These are phyloP conservation scores for Sander vitreus DNA, from an alignment of 2,113 vertebrate species.

Conservation along the genomic window DNA sequence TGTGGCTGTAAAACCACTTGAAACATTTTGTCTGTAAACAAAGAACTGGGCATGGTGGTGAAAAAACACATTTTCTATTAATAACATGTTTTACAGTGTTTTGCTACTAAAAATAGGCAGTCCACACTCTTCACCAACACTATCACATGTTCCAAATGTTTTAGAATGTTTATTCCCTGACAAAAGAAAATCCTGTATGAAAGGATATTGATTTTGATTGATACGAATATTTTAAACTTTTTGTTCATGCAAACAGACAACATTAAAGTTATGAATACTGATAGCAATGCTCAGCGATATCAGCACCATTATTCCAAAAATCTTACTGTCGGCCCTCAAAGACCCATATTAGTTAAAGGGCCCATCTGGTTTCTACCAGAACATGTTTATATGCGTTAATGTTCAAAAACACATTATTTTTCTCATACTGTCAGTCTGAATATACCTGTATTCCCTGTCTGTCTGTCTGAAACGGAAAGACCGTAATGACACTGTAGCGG, in stretches of 20 bases:
- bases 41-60: neutral
- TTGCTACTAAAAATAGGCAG: neutral
- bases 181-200: neutral
- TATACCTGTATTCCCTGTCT: too few species aligned
- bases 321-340: neutral
- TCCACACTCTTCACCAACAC: neutral
- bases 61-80: conserved; percentile 23
- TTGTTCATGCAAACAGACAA: neutral
- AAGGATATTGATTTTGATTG: neutral
- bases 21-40: neutral
- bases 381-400: too few species aligned
- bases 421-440: too few species aligned
- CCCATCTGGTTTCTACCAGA: too few species aligned
- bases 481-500: too few species aligned
- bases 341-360: conserved; percentile 20
- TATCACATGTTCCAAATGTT: neutral
- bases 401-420: too few species aligned
- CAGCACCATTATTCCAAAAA: neutral
- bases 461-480: too few species aligned
- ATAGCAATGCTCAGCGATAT: neutral
- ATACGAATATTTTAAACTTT: neutral
- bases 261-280: neutral
- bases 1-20: conserved; percentile 6
- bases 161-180: neutral
- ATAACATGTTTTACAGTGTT: conserved; percentile 1